Percentiles rank a stretch among this genome's conserved stretches.
Evolutionary conservation across 2,888 invertebrate species (phyloP).

Genomic region (Ophion ventricosus): DNA sequence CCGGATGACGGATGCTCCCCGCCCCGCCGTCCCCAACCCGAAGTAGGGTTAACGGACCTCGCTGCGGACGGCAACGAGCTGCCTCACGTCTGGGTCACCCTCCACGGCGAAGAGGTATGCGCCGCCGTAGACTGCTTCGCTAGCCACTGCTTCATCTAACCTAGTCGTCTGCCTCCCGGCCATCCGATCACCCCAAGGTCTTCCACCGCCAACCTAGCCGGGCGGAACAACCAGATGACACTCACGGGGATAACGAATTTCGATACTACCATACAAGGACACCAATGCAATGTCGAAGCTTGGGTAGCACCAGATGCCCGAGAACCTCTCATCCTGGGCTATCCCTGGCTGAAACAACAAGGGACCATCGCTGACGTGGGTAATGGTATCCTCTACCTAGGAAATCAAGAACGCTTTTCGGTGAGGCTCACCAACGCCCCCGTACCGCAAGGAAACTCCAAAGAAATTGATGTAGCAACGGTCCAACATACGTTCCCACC

Average conservation of each 20-base stretch:
- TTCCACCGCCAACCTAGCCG: conserved; percentile 4
- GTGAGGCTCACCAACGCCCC: not conserved
- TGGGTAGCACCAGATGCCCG: conserved; percentile 21
- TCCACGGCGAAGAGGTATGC: not conserved
- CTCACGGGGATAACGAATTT: not conserved
- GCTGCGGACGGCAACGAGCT: not conserved
- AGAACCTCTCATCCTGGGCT: conserved; percentile 42
- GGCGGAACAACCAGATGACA: not conserved
- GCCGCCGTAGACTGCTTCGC: not conserved
- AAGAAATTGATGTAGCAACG: too few relatives aligned
- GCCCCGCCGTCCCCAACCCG: not conserved
- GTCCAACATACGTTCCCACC: not conserved
- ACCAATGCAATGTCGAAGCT: not conserved
- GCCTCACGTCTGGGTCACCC: not conserved
- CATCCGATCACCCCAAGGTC: not conserved
- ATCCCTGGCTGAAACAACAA: conserved; percentile 44
- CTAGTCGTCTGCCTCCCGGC: not conserved
- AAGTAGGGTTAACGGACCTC: not conserved
- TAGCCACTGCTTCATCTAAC: not conserved
- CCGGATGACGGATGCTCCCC: not conserved
- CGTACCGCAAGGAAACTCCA: not conserved
- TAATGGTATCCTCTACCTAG: not conserved
- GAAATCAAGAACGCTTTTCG: not conserved
- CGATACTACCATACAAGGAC: conserved; percentile 18
- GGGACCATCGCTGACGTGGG: not conserved